phyloP scores from a whole-genome alignment of 2,888 invertebrate species.

The Nomada fucata region DNA sequence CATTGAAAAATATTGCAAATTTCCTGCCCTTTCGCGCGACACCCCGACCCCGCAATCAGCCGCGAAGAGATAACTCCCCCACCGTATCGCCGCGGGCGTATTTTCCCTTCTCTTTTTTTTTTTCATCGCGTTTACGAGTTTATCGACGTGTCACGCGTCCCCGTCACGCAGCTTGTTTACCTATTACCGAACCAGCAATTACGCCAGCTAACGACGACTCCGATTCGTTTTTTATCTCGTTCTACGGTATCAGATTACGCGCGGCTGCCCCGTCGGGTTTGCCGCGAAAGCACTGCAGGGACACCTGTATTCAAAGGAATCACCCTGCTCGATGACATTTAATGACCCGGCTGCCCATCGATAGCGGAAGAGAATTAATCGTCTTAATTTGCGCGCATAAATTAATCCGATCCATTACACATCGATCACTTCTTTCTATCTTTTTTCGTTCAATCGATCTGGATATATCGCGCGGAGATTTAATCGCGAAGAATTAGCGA shows the following conservation, averaged over 20 bases:
- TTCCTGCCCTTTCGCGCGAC: slow-evolving; percentile 65
- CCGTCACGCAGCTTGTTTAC: slow-evolving; percentile 53
- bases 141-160: slow-evolving; percentile 59
- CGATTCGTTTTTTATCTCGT: slow-evolving; percentile 30
- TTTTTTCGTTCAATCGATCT: too few relatives aligned
- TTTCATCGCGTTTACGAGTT: slow-evolving; percentile 63
- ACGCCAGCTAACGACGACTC: slow-evolving; percentile 23
- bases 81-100: slow-evolving; percentile 34
- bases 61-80: slow-evolving; percentile 66
- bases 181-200: slow-evolving; percentile 48
- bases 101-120: slow-evolving; percentile 23
- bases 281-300: neutral
- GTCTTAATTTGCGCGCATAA: too few relatives aligned
- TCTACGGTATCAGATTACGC: slow-evolving; percentile 27
- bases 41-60: slow-evolving; percentile 61
- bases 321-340: too few relatives aligned
- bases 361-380: too few relatives aligned
- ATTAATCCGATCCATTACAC: too few relatives aligned
- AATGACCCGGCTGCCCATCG: too few relatives aligned
- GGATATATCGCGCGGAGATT: too few relatives aligned
- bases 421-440: too few relatives aligned
- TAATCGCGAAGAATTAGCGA: too few relatives aligned
- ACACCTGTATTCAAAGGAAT: too few relatives aligned
- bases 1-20: slow-evolving; percentile 78
- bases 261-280: neutral